Conservation (phyloP, 2,797 vertebrate species). For the Arrhamphus sclerolepis region DNA sequence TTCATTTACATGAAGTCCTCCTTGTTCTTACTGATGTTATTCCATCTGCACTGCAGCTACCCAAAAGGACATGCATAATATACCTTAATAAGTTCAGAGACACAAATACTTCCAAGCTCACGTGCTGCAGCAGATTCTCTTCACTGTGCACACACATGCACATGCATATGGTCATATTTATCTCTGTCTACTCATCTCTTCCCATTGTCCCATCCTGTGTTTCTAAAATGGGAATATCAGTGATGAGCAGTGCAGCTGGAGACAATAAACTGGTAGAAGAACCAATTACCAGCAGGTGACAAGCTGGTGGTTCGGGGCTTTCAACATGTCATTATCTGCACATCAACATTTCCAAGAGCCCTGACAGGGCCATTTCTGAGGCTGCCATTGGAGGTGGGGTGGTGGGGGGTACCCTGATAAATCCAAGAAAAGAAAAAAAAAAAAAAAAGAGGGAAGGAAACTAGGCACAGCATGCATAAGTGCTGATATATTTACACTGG, state of each 20-base stretch:
- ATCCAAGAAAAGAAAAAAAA: slow-evolving; percentile 43
- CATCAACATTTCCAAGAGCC: slow-evolving; percentile 86
- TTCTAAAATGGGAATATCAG: slow-evolving; percentile 79
- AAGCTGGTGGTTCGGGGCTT: slow-evolving; percentile 86
- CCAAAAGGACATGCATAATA: slow-evolving; percentile 1
- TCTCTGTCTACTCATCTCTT: slow-evolving; percentile 36
- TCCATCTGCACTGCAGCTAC: neutral
- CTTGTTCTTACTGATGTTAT: slow-evolving; percentile 15
- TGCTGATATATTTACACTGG: slow-evolving; percentile 17
- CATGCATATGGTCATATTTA: slow-evolving; percentile 46
- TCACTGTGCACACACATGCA: slow-evolving; percentile 1
- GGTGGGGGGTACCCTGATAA: slow-evolving; percentile 74
- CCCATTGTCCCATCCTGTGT: slow-evolving; percentile 38
- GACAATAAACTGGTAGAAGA: slow-evolving; percentile 93
- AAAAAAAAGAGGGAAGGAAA: slow-evolving; percentile 19
- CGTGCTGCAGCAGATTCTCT: slow-evolving; percentile 54
- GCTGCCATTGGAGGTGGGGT: slow-evolving; percentile 68
- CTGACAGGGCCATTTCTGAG: slow-evolving; percentile 82
- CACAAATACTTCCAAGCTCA: slow-evolving; percentile 19
- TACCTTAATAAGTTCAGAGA: slow-evolving; percentile 31
- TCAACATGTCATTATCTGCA: slow-evolving; percentile 95
- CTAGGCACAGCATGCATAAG: slow-evolving; percentile 51
- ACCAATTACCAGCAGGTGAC: slow-evolving; percentile 92
- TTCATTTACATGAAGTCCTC: slow-evolving; percentile 43
- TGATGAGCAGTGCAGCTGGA: slow-evolving; percentile 89